Base-by-base conservation (phyloP, 2,888 invertebrate genomes). In the Xestoiulus laeticollis region DNA sequence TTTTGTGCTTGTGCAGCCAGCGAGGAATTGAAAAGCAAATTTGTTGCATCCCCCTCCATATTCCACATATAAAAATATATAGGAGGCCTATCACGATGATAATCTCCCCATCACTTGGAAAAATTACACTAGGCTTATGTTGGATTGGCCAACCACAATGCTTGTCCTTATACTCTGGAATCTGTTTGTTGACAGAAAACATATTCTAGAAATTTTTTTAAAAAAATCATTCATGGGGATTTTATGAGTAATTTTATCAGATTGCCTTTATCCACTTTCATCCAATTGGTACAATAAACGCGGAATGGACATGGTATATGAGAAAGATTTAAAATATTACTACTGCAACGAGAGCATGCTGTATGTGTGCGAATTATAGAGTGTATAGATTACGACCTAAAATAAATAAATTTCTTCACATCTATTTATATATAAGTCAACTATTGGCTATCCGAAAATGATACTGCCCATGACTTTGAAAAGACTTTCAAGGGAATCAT, bases 11-110 rank as follows among this genome's bases (percentile, higher is more conserved):
- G n/a, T 59, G 59, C 59, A 59, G 6, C 19, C 59, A 19, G 59
- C 59, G 59, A 59, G 59, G 59, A 59, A 59, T 59, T 59, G 59
- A 59, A 59, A 59, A 59, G 59, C 59, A 59, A 59, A 59, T 59
- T 59, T 59, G 59, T n/a, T 59, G 3, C 59, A 59, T 59, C 59
- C 59, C 59, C 59, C 19, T 59, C 59, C 16, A 59, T 59, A 59
- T 59, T 59, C 14, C 59, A 59, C 59, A 59, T 59, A 14, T n/a
- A 59, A n/a, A 59, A 1, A 16, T 16, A 48, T 48, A 16, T 48
- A 48, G 48, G 16, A 48, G 48, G 10, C 12, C 48, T 48, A 48
- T 48, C 48, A 48, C 6, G 4, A 38, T 38, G 38, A 38, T 48
- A 48, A 48, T 48, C 48, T 48, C 16, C 14, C 48, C 59, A 59